Percentiles rank a stretch among this genome's conserved stretches.
phyloP scores from a whole-genome alignment of 2,888 invertebrate species.

The Caenorhabditis sp. region DNA sequence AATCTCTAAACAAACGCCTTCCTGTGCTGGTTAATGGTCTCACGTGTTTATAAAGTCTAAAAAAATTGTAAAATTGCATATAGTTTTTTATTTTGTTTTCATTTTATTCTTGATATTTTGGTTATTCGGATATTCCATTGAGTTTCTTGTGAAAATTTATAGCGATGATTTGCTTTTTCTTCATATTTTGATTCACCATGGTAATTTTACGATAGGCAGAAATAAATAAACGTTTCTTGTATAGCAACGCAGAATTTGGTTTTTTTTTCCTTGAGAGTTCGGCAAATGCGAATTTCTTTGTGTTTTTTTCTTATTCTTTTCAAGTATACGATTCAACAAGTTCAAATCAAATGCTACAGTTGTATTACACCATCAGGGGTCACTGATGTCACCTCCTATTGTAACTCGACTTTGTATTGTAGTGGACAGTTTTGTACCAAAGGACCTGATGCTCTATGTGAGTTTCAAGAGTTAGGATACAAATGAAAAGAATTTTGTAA shows the following conservation, averaged over 20 bases:
- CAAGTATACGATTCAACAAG: conserved; percentile 19
- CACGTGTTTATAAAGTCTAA: background rate
- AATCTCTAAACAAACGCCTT: background rate
- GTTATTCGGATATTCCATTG: no score
- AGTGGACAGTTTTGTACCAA: conserved; percentile 45
- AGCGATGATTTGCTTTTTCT: conserved; percentile 2
- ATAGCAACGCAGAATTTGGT: conserved; percentile 4
- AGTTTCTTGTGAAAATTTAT: background rate
- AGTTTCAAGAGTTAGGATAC: background rate
- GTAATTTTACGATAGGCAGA: conserved; percentile 3
- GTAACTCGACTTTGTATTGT: conserved; percentile 33
- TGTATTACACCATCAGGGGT: conserved; percentile 30
- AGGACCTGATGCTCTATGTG: conserved; percentile 40
- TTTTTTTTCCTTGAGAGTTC: background rate
- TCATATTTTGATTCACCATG: conserved; percentile 4
- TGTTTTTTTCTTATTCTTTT: background rate
- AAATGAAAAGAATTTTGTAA: no score
- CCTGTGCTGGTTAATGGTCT: background rate
- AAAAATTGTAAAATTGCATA: background rate
- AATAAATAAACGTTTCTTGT: conserved; percentile 5
- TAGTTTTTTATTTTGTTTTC: background rate
- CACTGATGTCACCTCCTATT: conserved; percentile 10
- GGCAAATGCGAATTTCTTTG: background rate
- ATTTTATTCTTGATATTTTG: background rate
- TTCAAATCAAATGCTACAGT: conserved; percentile 38